Base-by-base conservation (phyloP, 2,888 invertebrate genomes). In the Lathronympha strigana region DNA sequence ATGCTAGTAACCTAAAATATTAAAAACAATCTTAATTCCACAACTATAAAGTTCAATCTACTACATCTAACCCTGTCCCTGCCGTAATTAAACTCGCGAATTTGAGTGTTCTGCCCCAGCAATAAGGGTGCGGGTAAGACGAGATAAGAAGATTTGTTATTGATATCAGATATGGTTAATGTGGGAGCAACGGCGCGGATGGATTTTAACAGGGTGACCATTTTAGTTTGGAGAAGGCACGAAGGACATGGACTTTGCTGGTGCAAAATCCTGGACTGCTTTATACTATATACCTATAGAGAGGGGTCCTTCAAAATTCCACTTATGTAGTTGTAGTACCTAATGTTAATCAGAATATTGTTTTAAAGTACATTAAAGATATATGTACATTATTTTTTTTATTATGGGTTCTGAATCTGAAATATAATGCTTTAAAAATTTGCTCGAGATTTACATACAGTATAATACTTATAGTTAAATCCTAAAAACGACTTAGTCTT, bases 91-190 rank as follows among this genome's bases (percentile, higher is more conserved):
- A 15, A 11, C 45, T 58, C 4, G 57, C 72, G 47, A 83, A 66
- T 74, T 63, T 78, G 43, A 68, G 77, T 80, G 72, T 69, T 82
- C 79, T 63, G 0, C 0, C 50, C 4, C 64, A 9, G 75, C 8
- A 3, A 67, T 80, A 85, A 75, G 75, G 67, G 66, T 68, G 68
- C 54, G 66, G 67, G 71, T 68, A 69, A 68, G 67, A 69, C 68
- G 71, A 67, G 74, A 71, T 79, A 78, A 79, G 79, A 72, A 80
- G 82, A 83, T 84, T 86, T 87, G 84, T 86, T 86, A 86, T 86
- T 87, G 89, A 87, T 88, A 89, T 82, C 81, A 88, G 89, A 89
- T 90, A 89, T 84, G 84, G 83, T 88, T 88, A 88, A 90, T 90
- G 87, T 85, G 83, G 83, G 86, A 77, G 83, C 89, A 87, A 77